Evolutionary conservation across 2,888 invertebrate genomes (phyloP), one percentile per base, ranked within the genome.

Genomic region (Chymomyza amoena): DNA sequence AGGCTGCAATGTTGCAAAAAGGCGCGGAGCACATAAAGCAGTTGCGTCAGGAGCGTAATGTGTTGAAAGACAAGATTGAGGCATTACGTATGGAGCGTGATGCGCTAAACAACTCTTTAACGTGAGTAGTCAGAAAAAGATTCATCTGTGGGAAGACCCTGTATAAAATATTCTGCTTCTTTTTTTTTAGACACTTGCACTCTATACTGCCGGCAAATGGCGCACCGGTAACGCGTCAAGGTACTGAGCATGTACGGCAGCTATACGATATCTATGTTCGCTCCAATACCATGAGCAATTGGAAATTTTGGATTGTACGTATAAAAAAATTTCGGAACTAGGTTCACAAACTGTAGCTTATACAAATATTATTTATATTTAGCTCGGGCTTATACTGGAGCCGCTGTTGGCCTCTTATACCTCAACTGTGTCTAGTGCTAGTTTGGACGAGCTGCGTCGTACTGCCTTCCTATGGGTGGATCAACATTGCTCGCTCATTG

Each of bases 271-370:
- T 97, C 45, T 98, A 98, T 93, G 97, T 99, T 60, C 94, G 95
- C 79, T 94, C 93, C 83, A 93, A 97, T 72, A 98, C 98, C 18
- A 93, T 95, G 90, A 95, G 96, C 89, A 97, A 98, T 92, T 99
- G 98, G 98, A 98, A 98, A 93, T 99, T 98, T 93, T 99, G 98
- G 98, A 97, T 99, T 93, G 98, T 98, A 97, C 89, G 90, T 84
- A 9, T 7, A 6, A 1, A 6, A 1, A 13, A 15, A 13, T 9
- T 6, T 13, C 15, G 0, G 2, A 16, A 15, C 6, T 4, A 13
- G 32, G 36, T 1, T 32, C n/a, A 15, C 6, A 5, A 16, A 10
- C 60, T 16, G 20, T 61, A 13, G 10, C 16, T 16, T 61, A 32
- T 25, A 25, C 4, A 25, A 25, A 16, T 54, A 54, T 54, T 15